Base-by-base conservation (phyloP, 2,113 vertebrate genomes). In the Anser cygnoides region DNA sequence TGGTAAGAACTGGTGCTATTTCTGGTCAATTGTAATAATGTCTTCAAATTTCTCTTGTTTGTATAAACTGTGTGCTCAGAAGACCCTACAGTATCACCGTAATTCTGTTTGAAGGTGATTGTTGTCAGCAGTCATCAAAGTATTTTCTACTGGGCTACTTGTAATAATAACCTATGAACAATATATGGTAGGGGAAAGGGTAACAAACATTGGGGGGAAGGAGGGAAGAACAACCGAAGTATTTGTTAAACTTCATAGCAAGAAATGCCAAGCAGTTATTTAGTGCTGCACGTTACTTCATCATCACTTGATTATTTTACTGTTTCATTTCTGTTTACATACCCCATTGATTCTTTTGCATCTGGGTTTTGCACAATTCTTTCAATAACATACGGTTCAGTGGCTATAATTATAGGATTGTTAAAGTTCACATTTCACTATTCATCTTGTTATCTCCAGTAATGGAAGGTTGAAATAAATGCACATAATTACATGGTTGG, bases 371-470 rank as follows among this genome's bases (percentile, higher is more conserved):
- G 96, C 95, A 97, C 97, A 96, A 84, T 97, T 97, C 97, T 97
- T 97, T 97, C 97, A 97, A 96, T 98, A 97, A 94, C 91, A 37
- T 91, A 97, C 3, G 92, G 98, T 98, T 98, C 97, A 97, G 95
- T 97, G 96, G 75, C 95, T 98, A 68, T 98, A 98, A 98, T 98
- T 98, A 98, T 94, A 97, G 97, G 96, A 97, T 97, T 98, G 97
- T 98, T 98, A 97, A 98, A 98, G 97, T 97, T 98, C 61, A 75
- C 92, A 90, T 98, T 98, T 97, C 96, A 97, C 97, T 97, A 95
- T 98, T 98, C 98, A 97, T 98, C 97, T 98, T 98, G 97, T 98
- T 98, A 97, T 98, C 97, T 97, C 87, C 90, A 87, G 94, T 97
- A 97, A 97, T 97, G 95, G 96, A 97, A 98, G 96, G 97, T 93